Conservation (phyloP, 2,113 vertebrate species). For the Odocoileus hemionus region DNA sequence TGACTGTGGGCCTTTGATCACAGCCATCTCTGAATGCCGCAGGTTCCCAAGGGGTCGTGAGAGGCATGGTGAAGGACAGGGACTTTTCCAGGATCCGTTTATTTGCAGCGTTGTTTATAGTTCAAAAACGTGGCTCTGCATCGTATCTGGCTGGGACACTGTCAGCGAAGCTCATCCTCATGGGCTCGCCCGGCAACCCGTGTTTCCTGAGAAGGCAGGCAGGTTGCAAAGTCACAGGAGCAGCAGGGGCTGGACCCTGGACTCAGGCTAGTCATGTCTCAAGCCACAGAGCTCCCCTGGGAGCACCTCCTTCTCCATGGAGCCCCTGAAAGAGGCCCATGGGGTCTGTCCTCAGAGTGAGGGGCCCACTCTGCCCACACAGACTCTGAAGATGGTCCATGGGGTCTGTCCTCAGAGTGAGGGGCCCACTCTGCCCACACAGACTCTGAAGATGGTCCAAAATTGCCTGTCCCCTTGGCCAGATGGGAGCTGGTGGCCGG, state of each 20-base stretch:
- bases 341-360: neutral
- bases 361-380: neutral
- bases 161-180: rapidly evolving
- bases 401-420: neutral
- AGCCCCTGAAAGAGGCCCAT: neutral
- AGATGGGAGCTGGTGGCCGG: rapidly evolving
- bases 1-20: neutral
- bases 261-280: rapidly evolving
- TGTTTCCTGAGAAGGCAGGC: neutral
- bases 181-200: rapidly evolving
- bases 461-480: rapidly evolving
- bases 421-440: neutral
- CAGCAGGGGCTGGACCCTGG: rapidly evolving
- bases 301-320: rapidly evolving
- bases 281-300: rapidly evolving
- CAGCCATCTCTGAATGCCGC: neutral
- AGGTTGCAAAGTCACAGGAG: rapidly evolving
- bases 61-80: neutral
- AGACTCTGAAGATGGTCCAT: too few relatives aligned
- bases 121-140: rapidly evolving
- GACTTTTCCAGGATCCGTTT: rapidly evolving
- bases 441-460: too few relatives aligned
- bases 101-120: rapidly evolving
- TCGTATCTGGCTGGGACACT: rapidly evolving
- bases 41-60: neutral